Percentiles rank a stretch among this genome's conserved stretches.
Conservation (phyloP, 2,888 invertebrate species). For the Agrypnus murinus region DNA sequence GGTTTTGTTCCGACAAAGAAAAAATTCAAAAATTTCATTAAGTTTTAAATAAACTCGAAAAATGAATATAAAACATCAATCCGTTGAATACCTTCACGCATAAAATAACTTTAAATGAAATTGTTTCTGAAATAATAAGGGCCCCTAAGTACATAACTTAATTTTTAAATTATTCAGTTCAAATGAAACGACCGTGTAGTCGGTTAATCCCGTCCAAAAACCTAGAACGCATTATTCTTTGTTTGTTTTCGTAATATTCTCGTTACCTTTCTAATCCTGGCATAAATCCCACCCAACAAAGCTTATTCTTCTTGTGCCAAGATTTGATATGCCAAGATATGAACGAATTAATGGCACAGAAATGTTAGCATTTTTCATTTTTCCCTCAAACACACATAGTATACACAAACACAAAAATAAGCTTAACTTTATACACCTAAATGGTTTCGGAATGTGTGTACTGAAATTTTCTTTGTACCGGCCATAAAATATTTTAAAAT, state of each 20-base stretch:
- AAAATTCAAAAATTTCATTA: too few species aligned
- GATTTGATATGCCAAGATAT: constrained; percentile 46
- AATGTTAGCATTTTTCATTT: constrained; percentile 38
- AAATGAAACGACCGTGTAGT: constrained; percentile 20
- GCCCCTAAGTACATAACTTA: neutral
- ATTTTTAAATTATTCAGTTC: constrained; percentile 19
- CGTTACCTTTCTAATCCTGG: constrained; percentile 46
- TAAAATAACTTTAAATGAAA: neutral
- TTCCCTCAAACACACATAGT: constrained; percentile 3
- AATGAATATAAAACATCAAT: too few species aligned
- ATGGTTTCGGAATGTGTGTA: constrained; percentile 18
- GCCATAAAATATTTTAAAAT: constrained; percentile 32
- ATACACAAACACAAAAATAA: constrained; percentile 17
- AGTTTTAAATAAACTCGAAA: too few species aligned
- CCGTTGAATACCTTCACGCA: too few species aligned
- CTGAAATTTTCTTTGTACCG: constrained; percentile 17
- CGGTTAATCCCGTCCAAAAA: constrained; percentile 29
- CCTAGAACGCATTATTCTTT: constrained; percentile 34
- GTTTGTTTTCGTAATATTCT: constrained; percentile 45
- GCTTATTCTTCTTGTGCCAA: constrained; percentile 45
- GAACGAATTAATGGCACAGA: constrained; percentile 45
- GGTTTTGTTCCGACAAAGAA: too few species aligned
- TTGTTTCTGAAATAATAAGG: neutral
- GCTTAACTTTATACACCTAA: constrained; percentile 29
- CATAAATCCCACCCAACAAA: constrained; percentile 42